Conservation (phyloP, 2,888 invertebrate species). For the Mystacides longicornis region DNA sequence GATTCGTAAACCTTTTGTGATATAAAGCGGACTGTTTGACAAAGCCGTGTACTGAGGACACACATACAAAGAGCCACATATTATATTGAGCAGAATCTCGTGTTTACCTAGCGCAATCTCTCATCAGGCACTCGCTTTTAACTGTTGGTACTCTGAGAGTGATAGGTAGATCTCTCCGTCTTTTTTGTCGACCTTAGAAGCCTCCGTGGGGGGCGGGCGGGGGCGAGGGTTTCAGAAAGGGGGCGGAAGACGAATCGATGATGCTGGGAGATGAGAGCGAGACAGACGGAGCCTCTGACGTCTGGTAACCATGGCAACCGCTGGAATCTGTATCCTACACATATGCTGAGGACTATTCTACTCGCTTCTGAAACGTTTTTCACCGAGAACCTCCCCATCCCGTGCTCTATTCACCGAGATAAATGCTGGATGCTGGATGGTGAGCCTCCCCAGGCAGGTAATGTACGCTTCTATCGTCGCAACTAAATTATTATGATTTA, state of each 20-base stretch:
- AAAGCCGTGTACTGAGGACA: too few relatives aligned
- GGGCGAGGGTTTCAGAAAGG: slow-evolving; percentile 5
- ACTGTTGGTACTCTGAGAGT: background rate
- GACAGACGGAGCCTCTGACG: slow-evolving; percentile 25
- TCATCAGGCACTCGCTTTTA: background rate
- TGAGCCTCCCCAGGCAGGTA: too few relatives aligned
- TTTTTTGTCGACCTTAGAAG: slow-evolving; percentile 9
- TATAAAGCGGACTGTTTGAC: too few relatives aligned
- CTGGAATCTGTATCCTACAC: slow-evolving; percentile 18
- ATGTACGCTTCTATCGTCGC: too few relatives aligned
- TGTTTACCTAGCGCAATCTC: background rate
- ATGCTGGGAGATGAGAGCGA: slow-evolving; percentile 26
- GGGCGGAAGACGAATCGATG: slow-evolving; percentile 26
- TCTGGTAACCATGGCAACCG: slow-evolving; percentile 25
- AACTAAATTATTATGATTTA: too few relatives aligned
- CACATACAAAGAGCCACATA: too few relatives aligned
- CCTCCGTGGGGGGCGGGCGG: slow-evolving; percentile 2
- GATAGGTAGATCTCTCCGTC: background rate
- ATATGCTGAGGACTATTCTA: slow-evolving; percentile 7
- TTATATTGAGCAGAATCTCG: too few relatives aligned
- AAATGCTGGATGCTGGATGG: too few relatives aligned
- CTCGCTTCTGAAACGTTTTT: background rate
- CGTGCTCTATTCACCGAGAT: too few relatives aligned
- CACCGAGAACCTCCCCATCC: too few relatives aligned
- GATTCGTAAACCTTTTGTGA: too few relatives aligned